A percentile compares a stretch with the other conserved stretches of the same genome.
phyloP scores from a whole-genome alignment of 2,113 vertebrate species.

The Corythaeola cristata region DNA sequence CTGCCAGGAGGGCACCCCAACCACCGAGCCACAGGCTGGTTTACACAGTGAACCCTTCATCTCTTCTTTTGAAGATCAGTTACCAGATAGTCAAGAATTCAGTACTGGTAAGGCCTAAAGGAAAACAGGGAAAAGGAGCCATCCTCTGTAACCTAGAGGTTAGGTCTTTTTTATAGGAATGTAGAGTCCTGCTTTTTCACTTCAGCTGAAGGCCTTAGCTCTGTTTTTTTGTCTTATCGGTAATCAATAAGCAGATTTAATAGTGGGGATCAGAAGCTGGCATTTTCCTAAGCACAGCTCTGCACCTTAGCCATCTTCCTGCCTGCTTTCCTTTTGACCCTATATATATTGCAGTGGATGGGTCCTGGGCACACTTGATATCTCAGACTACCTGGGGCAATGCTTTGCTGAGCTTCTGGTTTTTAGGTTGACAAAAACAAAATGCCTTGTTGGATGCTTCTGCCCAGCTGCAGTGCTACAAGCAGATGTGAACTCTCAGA shows the following conservation, averaged over 20 bases:
- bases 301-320: not conserved
- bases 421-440: not conserved
- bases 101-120: rapidly evolving
- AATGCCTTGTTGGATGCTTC: not conserved
- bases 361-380: not conserved
- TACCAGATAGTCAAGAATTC: not conserved
- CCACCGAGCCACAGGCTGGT: not conserved
- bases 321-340: not conserved
- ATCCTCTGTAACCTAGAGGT: not conserved
- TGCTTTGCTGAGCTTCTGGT: not conserved
- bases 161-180: not conserved
- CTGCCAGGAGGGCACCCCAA: not conserved
- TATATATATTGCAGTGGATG: not conserved
- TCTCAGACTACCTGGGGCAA: not conserved
- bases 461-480: not conserved
- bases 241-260: not conserved
- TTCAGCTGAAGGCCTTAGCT: not conserved
- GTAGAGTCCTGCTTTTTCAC: not conserved
- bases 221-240: not conserved
- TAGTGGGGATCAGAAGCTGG: not conserved
- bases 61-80: not conserved
- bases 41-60: not conserved
- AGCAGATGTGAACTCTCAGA: not conserved
- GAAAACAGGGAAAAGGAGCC: not conserved
- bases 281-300: not conserved